phyloP scores from a whole-genome alignment of 2,888 invertebrate species.

The Torymus aiolomorphi region DNA sequence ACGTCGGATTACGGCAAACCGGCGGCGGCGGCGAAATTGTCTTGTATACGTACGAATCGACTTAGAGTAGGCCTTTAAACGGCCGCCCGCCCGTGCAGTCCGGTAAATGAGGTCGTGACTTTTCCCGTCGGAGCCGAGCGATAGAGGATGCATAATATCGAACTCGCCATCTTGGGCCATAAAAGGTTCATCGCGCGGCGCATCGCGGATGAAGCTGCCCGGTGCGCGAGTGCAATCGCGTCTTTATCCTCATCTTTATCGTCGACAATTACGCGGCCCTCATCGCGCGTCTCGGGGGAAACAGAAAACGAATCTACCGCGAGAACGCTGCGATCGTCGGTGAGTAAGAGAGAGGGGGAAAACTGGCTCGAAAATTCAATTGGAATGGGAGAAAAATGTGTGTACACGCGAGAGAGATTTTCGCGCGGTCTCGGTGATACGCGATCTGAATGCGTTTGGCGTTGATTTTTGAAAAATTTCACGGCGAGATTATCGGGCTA shows the following conservation, averaged over 20 bases:
- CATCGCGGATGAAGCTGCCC: conserved; percentile 30
- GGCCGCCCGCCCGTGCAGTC: conserved; percentile 12
- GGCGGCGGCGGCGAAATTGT: conserved; percentile 37
- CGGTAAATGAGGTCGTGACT: conserved; percentile 56
- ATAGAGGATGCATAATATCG: conserved; percentile 55
- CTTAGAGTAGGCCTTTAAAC: conserved; percentile 27
- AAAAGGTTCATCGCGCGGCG: conserved; percentile 52
- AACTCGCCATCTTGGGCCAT: conserved; percentile 49
- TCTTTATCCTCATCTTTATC: conserved; percentile 64
- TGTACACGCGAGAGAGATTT: neutral
- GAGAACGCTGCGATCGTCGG: neutral
- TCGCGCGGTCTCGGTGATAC: no score
- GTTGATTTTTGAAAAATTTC: conserved; percentile 5
- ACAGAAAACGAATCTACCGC: conserved; percentile 21
- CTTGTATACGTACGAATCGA: conserved; percentile 46
- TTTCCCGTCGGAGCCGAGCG: conserved; percentile 18
- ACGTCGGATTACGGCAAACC: conserved; percentile 44
- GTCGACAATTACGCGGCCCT: conserved; percentile 62
- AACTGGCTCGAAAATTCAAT: conserved; percentile 21
- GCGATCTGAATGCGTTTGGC: neutral
- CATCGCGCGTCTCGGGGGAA: conserved; percentile 5
- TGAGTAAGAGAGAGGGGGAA: neutral
- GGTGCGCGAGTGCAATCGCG: conserved; percentile 34
- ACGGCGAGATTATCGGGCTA: conserved; percentile 4
- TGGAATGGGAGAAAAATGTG: neutral